phyloP scores from a whole-genome alignment of 2,888 invertebrate genomes.

The Lysandra coridon region DNA sequence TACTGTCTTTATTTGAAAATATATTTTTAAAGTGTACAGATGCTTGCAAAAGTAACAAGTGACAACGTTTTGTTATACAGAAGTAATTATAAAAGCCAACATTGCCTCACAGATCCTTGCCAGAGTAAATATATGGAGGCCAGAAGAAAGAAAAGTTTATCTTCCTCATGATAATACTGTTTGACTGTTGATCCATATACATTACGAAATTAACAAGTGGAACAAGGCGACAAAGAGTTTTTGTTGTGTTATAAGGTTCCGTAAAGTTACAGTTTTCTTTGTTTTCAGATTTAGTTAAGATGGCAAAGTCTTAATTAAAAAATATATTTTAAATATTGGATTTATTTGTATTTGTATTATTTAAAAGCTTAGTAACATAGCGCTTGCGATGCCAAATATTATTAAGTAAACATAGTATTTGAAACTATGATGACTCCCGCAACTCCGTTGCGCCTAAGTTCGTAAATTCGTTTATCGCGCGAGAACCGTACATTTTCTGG shows the following conservation, averaged over 20 bases:
- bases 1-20: too few relatives aligned
- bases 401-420: too few relatives aligned
- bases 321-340: too few relatives aligned
- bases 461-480: too few relatives aligned
- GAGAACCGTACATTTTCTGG: too few relatives aligned
- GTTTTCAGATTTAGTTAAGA: background rate
- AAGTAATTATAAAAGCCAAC: constrained; percentile 20
- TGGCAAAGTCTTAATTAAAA: too few relatives aligned
- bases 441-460: too few relatives aligned
- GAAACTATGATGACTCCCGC: too few relatives aligned
- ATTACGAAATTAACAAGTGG: constrained; percentile 46
- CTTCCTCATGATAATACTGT: constrained; percentile 43
- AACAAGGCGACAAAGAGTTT: constrained; percentile 43
- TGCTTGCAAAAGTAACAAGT: constrained; percentile 14
- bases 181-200: constrained; percentile 39
- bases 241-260: background rate
- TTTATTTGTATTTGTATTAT: too few relatives aligned
- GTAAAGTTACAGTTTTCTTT: background rate
- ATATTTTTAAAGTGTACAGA: too few relatives aligned
- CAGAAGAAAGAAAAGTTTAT: constrained; percentile 36
- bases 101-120: constrained; percentile 28
- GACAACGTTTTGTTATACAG: background rate
- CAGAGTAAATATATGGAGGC: constrained; percentile 21
- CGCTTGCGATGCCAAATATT: too few relatives aligned
- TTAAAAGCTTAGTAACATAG: too few relatives aligned